Evolutionary conservation across 2,888 invertebrate species (phyloP).

Genomic region (Nomada fucata): DNA sequence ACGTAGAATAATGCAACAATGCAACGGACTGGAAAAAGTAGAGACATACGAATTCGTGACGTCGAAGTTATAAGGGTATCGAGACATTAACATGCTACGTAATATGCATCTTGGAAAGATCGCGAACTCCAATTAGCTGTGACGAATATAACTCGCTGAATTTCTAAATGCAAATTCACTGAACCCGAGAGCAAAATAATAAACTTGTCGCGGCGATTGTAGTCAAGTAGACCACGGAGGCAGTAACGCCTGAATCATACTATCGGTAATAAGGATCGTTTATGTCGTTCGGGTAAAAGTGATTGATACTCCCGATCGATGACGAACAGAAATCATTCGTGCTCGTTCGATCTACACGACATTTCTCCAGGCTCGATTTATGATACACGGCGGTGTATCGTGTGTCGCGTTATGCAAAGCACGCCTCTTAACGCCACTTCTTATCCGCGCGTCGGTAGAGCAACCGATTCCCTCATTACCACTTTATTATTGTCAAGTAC

Average conservation of each 20-base stretch:
- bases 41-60: no score
- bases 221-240: conserved; percentile 30
- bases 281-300: conserved; percentile 47
- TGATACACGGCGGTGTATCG: conserved; percentile 49
- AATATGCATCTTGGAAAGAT: background rate
- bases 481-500: background rate
- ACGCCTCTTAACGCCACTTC: conserved; percentile 26
- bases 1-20: no score
- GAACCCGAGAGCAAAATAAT: background rate
- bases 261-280: conserved; percentile 47
- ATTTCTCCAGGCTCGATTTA: conserved; percentile 37
- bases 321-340: conserved; percentile 40
- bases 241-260: conserved; percentile 26
- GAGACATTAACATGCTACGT: no score
- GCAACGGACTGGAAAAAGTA: no score
- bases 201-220: conserved; percentile 13
- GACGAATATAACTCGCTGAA: background rate
- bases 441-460: conserved; percentile 18
- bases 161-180: background rate
- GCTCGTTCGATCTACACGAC: conserved; percentile 45
- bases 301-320: conserved; percentile 51
- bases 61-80: no score
- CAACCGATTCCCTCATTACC: conserved; percentile 17
- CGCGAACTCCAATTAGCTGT: background rate
- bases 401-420: conserved; percentile 56